Evolutionary conservation across 2,888 invertebrate genomes (phyloP), one percentile per base, ranked within the genome.

Genomic region (Sesia bembeciformis): DNA sequence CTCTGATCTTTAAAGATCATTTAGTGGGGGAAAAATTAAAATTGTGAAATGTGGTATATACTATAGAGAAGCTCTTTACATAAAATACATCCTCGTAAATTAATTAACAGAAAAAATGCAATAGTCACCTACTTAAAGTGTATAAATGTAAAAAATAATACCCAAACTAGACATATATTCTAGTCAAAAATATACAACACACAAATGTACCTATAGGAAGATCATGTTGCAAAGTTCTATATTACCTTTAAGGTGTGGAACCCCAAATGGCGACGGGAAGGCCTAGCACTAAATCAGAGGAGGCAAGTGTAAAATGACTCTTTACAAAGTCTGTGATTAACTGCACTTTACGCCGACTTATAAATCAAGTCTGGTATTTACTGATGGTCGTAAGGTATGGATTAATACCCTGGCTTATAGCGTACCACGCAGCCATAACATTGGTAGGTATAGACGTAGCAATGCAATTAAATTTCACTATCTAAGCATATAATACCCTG

Each of bases 391-490:
- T 46, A 46, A 46, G 46, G 46, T 46, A 46, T 7, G 46, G 46
- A 46, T 46, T 46, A 46, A 46, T 46, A 46, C 46, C 46, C 8
- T 4, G 23, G 4, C 46, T 4, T 46, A 46, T 4, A 46, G 4
- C 46, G 8, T 46, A 46, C 23, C 8, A 46, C n/a, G 46, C 7
- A 6, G n/a, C 7, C 8, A 46, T 46, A 8, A 46, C 46, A n/a
- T 41, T 46, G 23, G 23, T 46, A 46, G 23, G 46, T 8, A n/a
- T 46, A 46, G 46, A 46, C 56, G 56, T 39, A 56, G 57, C 49
- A 61, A 61, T 61, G 61, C 60, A 64, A 62, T 67, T 60, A 63
- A 61, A 60, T 57, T 53, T 52, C 42, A 53, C 40, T 42, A 52
- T 52, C 49, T 39, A 38, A 40, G 52, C 49, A 53, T 53, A 55